These are phyloP conservation scores for Cancer borealis DNA, from an alignment of 2,888 invertebrate species.

Conservation along the genomic window DNA sequence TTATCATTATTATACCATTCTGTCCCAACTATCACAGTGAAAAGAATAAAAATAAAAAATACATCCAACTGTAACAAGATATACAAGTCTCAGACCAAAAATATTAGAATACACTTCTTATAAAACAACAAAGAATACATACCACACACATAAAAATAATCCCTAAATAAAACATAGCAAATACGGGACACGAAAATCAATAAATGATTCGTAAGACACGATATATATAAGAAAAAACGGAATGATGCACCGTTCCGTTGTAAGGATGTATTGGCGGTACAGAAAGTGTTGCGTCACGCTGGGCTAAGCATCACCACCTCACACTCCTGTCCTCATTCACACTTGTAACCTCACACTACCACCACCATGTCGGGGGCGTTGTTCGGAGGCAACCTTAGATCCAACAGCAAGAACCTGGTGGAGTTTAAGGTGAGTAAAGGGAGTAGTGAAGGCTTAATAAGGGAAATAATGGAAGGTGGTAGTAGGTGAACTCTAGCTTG, in stretches of 20 bases:
- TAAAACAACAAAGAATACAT: no score
- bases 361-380: conserved; percentile 81
- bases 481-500: not conserved
- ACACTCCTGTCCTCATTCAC: not conserved
- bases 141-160: no score
- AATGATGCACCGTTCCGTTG: not conserved
- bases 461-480: not conserved
- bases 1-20: no score
- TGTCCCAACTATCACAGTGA: no score
- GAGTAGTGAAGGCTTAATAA: not conserved
- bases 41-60: no score
- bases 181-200: no score
- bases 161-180: no score
- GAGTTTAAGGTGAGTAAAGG: conserved; percentile 84
- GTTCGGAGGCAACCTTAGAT: conserved; percentile 88
- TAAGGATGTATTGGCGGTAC: not conserved
- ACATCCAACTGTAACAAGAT: no score
- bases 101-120: no score
- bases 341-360: not conserved
- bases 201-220: not conserved
- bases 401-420: conserved; percentile 92
- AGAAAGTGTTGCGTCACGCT: conserved; percentile 48
- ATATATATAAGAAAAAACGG: not conserved
- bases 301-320: not conserved
- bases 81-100: no score